These are phyloP conservation scores for Drosophila tripunctata DNA, from an alignment of 2,888 invertebrate genomes.

Conservation along the genomic window DNA sequence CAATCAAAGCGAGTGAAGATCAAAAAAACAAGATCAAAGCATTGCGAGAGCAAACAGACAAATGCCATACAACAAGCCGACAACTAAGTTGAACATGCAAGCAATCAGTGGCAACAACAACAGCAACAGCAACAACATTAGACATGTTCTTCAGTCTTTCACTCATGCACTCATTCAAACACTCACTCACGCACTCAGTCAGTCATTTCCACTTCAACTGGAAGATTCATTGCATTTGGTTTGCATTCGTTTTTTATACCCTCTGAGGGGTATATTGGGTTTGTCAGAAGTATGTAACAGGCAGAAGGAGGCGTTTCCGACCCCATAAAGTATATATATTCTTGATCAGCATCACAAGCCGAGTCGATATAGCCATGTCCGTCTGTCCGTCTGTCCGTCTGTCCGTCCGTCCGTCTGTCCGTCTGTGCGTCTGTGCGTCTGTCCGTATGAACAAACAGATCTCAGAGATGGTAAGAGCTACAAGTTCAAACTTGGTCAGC, in stretches of 20 bases:
- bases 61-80: constrained; percentile 73
- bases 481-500: no score
- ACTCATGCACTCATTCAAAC: constrained; percentile 45
- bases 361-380: no score
- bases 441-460: no score
- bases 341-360: no score
- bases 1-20: constrained; percentile 82
- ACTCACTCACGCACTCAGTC: constrained; percentile 36
- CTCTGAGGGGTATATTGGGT: no score
- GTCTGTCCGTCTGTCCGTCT: no score
- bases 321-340: no score
- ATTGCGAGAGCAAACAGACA: constrained; percentile 69
- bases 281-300: no score
- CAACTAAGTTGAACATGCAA: constrained; percentile 63
- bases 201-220: constrained; percentile 47
- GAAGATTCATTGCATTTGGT: constrained; percentile 67
- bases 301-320: no score
- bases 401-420: no score
- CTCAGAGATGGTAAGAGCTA: no score
- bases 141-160: constrained; percentile 63
- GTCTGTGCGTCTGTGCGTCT: no score
- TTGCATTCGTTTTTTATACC: constrained; percentile 36
- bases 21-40: constrained; percentile 77
- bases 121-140: constrained; percentile 47
- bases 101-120: constrained; percentile 54